Conservation (phyloP, 1,140 invertebrate species). For the Rhyacophila brunnea region DNA sequence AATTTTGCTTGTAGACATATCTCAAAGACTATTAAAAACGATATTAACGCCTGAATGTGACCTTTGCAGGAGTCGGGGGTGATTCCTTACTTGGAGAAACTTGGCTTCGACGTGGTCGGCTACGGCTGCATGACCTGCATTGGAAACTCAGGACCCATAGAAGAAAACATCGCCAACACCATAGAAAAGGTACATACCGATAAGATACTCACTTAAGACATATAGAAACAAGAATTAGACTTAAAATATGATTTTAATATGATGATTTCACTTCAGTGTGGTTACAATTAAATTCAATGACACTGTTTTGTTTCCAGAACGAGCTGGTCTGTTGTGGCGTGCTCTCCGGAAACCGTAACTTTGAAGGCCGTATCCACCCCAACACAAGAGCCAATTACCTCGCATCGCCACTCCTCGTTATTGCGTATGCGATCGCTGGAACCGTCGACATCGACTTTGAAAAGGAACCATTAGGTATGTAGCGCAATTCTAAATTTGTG, state of each 20-base stretch:
- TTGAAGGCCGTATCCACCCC: constrained; percentile 96
- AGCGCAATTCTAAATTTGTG: not conserved
- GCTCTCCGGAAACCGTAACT: constrained; percentile 95
- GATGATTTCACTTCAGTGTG: too few species aligned
- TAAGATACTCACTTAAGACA: too few species aligned
- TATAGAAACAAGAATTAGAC: too few species aligned
- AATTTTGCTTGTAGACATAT: too few species aligned
- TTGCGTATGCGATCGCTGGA: constrained; percentile 95
- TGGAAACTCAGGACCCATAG: constrained; percentile 93
- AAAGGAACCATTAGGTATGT: constrained; percentile 74
- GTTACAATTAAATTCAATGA: too few species aligned
- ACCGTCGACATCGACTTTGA: constrained; percentile 95
- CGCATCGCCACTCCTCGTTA: constrained; percentile 91
- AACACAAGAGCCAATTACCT: constrained; percentile 95
- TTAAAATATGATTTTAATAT: too few species aligned
- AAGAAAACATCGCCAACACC: constrained; percentile 85
- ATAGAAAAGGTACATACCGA: constrained; percentile 94
- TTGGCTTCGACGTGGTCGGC: constrained; percentile 94
- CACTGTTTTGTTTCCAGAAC: too few species aligned
- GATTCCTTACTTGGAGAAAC: constrained; percentile 77
- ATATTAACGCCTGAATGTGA: too few species aligned
- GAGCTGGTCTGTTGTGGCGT: constrained; percentile 93
- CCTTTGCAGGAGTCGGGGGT: constrained; percentile 70
- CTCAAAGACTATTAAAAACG: too few species aligned
- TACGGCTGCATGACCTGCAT: constrained; percentile 99